Percentiles rank a stretch among this genome's conserved stretches.
These are phyloP conservation scores for Synodontis membranacea DNA, from an alignment of 2,113 vertebrate genomes.

Conservation along the genomic window DNA sequence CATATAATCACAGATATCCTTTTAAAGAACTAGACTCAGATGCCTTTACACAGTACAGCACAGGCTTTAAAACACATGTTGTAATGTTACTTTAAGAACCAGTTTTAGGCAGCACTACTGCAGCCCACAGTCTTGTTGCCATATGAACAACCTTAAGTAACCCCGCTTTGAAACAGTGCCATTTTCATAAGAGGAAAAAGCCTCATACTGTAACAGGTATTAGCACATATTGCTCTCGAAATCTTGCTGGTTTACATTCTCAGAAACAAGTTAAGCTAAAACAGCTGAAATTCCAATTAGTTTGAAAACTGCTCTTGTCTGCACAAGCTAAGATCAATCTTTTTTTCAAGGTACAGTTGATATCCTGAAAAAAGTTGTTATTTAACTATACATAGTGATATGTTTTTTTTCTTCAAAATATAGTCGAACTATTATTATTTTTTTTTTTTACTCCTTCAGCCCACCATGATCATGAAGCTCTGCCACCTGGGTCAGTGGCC, in stretches of 20 bases:
- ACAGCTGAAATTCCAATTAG: not conserved
- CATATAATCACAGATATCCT: not conserved
- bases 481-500: not conserved
- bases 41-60: not conserved
- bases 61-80: not conserved
- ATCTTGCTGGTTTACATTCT: not conserved
- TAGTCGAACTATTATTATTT: too few relatives aligned
- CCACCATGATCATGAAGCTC: not conserved
- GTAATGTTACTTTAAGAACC: not conserved
- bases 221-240: not conserved
- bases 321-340: not conserved
- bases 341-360: not conserved
- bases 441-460: not conserved
- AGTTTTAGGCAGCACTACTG: not conserved
- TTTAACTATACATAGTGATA: too few relatives aligned
- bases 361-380: too few relatives aligned
- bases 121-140: not conserved
- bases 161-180: not conserved
- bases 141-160: constrained; percentile 6
- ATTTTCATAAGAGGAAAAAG: not conserved
- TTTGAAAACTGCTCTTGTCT: not conserved
- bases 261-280: not conserved
- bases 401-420: too few relatives aligned
- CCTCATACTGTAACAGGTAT: not conserved
- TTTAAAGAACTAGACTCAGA: not conserved